Evolutionary conservation across 2,888 invertebrate genomes (phyloP).

Genomic region (Biston betularia): DNA sequence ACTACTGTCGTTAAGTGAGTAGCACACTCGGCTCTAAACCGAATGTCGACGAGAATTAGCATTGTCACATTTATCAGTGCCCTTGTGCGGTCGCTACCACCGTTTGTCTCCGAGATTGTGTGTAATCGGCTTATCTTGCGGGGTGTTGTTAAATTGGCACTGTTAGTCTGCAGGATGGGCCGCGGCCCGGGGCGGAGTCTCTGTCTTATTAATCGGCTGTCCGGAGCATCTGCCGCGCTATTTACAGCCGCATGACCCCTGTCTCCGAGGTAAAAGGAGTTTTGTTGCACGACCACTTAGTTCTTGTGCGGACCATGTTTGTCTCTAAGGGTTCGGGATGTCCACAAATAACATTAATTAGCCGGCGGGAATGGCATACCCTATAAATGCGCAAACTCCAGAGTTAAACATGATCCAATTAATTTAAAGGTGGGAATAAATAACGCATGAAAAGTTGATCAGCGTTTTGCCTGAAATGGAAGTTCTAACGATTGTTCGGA

Average conservation of each 20-base stretch:
- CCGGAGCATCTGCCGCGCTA: constrained; percentile 80
- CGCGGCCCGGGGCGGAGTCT: constrained; percentile 67
- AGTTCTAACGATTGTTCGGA: constrained; percentile 37
- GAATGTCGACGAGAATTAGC: constrained; percentile 57
- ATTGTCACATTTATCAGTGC: constrained; percentile 54
- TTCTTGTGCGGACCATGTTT: constrained; percentile 62
- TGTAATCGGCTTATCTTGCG: constrained; percentile 72
- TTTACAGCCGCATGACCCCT: constrained; percentile 77
- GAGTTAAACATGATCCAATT: constrained; percentile 32
- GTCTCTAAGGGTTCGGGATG: constrained; percentile 45
- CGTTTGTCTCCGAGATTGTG: constrained; percentile 67
- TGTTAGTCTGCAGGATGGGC: constrained; percentile 37
- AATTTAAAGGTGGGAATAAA: constrained; percentile 42
- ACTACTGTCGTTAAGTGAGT: constrained; percentile 8
- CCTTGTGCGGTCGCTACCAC: constrained; percentile 40
- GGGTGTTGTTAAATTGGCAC: constrained; percentile 68
- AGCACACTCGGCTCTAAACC: constrained; percentile 44
- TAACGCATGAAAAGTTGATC: constrained; percentile 41
- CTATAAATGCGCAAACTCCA: constrained; percentile 19
- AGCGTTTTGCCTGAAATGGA: constrained; percentile 37
- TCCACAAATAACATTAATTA: constrained; percentile 46
- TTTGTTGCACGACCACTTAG: constrained; percentile 63
- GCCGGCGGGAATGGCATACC: constrained; percentile 27
- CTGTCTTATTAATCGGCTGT: constrained; percentile 84
- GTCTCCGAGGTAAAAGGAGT: constrained; percentile 61